A percentile compares a stretch with the other conserved stretches of the same genome.
Evolutionary conservation across 2,888 invertebrate genomes (phyloP).

Genomic region (Gryllus longicercus): DNA sequence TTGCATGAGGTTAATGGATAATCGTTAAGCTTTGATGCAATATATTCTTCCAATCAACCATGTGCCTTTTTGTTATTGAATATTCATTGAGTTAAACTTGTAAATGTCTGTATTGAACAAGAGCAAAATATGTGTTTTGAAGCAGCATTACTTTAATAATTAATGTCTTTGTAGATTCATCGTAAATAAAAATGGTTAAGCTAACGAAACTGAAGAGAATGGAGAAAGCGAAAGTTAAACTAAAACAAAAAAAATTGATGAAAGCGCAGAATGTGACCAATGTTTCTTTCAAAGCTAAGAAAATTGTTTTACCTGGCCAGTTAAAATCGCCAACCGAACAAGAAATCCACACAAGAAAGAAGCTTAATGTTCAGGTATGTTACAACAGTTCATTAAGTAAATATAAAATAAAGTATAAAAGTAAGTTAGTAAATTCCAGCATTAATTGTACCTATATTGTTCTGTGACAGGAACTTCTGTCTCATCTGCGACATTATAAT

Average conservation of each 20-base stretch:
- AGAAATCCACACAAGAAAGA: constrained; percentile 63
- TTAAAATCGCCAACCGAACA: constrained; percentile 54
- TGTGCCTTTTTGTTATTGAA: too few relatives aligned
- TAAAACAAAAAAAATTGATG: constrained; percentile 77
- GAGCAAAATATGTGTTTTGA: too few relatives aligned
- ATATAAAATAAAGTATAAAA: background rate
- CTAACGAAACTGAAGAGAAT: constrained; percentile 29
- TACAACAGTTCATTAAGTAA: too few relatives aligned
- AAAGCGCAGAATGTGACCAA: constrained; percentile 88
- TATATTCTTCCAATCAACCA: too few relatives aligned
- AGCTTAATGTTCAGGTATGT: constrained; percentile 63
- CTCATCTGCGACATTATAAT: constrained; percentile 72
- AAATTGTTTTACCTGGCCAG: constrained; percentile 79
- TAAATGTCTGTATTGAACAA: too few relatives aligned
- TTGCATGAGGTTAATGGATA: too few relatives aligned
- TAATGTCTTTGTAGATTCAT: too few relatives aligned
- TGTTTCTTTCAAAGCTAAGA: constrained; percentile 82
- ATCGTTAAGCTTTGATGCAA: too few relatives aligned
- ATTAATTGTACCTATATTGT: constrained; percentile 28
- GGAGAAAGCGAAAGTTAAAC: constrained; percentile 85
- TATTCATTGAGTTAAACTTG: too few relatives aligned
- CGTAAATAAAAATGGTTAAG: background rate
- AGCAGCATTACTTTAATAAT: too few relatives aligned
- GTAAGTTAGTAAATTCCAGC: background rate
- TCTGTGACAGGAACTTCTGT: constrained; percentile 58